phyloP scores from a whole-genome alignment of 2,113 vertebrate genomes.

The Pyrgilauda ruficollis region DNA sequence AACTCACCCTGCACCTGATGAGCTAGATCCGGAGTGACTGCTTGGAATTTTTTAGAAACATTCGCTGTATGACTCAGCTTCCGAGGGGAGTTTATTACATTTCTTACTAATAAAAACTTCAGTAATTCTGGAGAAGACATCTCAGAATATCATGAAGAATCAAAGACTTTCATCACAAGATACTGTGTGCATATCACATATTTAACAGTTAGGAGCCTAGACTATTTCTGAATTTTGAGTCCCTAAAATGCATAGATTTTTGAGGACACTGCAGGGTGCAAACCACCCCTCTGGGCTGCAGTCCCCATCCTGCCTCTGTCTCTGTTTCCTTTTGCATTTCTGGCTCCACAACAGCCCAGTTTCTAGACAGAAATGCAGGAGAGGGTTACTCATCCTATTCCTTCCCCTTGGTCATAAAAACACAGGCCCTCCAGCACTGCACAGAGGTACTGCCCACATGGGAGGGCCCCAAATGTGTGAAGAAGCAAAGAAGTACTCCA shows the following conservation, averaged over 20 bases:
- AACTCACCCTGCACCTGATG: slow-evolving; percentile 15
- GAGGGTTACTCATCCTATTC: background rate
- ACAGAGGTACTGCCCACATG: accelerated
- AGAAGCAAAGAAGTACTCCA: background rate
- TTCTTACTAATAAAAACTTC: slow-evolving; percentile 45
- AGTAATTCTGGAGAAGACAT: slow-evolving; percentile 26
- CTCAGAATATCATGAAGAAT: background rate
- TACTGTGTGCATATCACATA: accelerated
- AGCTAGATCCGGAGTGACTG: slow-evolving; percentile 33
- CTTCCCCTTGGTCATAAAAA: background rate
- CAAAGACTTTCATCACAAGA: background rate
- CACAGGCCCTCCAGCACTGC: background rate
- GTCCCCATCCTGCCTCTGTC: background rate
- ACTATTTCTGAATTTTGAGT: background rate
- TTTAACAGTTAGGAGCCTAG: background rate
- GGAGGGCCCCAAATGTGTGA: background rate
- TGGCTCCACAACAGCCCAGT: background rate
- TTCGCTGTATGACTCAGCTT: slow-evolving; percentile 46
- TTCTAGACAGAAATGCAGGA: background rate
- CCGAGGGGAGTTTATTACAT: slow-evolving; percentile 29
- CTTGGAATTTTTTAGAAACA: slow-evolving; percentile 33
- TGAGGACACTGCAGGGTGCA: background rate
- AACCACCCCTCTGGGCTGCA: background rate
- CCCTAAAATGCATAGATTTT: background rate
- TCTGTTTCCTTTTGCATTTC: background rate